These are phyloP conservation scores for Varanus salvator DNA, from an alignment of 2,113 vertebrate species.

Conservation along the genomic window DNA sequence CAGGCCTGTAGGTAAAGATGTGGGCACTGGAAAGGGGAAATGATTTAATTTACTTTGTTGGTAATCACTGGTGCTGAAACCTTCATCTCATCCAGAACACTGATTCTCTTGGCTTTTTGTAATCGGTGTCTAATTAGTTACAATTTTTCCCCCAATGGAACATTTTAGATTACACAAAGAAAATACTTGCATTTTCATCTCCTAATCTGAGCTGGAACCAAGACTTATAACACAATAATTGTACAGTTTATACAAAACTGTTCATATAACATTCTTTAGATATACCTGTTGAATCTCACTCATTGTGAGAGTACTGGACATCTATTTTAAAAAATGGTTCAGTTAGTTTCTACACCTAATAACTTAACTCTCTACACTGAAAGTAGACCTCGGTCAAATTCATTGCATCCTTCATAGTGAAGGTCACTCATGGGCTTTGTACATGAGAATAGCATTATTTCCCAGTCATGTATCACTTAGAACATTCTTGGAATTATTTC, in stretches of 20 bases:
- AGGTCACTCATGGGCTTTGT: background rate
- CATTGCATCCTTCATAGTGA: background rate
- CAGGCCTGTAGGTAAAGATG: background rate
- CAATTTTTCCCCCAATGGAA: conserved; percentile 20
- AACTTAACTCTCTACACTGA: background rate
- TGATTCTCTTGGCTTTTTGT: conserved; percentile 16
- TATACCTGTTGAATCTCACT: background rate
- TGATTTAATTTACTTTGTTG: conserved; percentile 13
- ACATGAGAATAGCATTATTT: too few relatives aligned
- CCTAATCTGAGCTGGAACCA: background rate
- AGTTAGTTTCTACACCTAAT: background rate
- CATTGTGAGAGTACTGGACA: background rate
- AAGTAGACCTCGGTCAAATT: background rate
- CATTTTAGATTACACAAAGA: conserved; percentile 17
- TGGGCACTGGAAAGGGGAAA: conserved; percentile 7
- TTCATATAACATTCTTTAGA: background rate
- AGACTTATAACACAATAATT: background rate
- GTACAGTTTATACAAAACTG: too few relatives aligned
- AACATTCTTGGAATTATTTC: background rate
- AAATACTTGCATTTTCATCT: background rate
- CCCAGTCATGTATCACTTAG: too few relatives aligned
- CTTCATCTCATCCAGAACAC: conserved; percentile 28
- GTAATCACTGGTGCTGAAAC: conserved; percentile 11
- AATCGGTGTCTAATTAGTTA: conserved; percentile 15
- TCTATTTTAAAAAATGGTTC: background rate